phyloP scores from a whole-genome alignment of 2,888 invertebrate species.

The Zeuzera pyrina region DNA sequence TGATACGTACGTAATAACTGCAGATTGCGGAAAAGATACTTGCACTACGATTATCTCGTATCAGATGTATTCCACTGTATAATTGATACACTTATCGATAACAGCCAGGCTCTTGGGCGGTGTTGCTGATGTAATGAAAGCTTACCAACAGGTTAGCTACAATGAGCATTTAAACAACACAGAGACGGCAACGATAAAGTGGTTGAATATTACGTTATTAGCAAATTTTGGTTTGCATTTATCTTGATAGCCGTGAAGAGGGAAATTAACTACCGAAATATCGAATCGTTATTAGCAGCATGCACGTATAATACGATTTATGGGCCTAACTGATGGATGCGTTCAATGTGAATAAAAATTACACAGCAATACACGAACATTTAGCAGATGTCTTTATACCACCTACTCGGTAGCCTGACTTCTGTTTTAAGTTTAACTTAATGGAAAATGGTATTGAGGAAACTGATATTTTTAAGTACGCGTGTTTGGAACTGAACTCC shows the following conservation, averaged over 20 bases:
- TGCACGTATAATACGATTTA: conserved; percentile 34
- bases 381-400: conserved; percentile 4
- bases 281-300: conserved; percentile 31
- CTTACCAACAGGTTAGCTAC: conserved; percentile 51
- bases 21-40: conserved; percentile 45
- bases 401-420: too few species aligned
- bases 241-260: conserved; percentile 43
- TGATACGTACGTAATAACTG: conserved; percentile 23
- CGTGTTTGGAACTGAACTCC: too few species aligned
- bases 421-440: too few species aligned
- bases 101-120: conserved; percentile 40
- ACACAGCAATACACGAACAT: conserved; percentile 4
- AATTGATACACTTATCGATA: conserved; percentile 49
- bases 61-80: conserved; percentile 38
- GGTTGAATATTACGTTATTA: conserved; percentile 31
- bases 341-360: conserved; percentile 8
- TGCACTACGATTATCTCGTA: conserved; percentile 40
- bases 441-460: too few species aligned
- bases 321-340: conserved; percentile 10
- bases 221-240: conserved; percentile 40
- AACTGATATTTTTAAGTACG: too few species aligned
- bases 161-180: conserved; percentile 46
- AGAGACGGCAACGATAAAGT: conserved; percentile 33
- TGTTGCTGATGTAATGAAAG: conserved; percentile 40
- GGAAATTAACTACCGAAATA: conserved; percentile 36